Base-by-base conservation (phyloP, 2,113 vertebrate genomes). In the Coptodon bakossiorum region DNA sequence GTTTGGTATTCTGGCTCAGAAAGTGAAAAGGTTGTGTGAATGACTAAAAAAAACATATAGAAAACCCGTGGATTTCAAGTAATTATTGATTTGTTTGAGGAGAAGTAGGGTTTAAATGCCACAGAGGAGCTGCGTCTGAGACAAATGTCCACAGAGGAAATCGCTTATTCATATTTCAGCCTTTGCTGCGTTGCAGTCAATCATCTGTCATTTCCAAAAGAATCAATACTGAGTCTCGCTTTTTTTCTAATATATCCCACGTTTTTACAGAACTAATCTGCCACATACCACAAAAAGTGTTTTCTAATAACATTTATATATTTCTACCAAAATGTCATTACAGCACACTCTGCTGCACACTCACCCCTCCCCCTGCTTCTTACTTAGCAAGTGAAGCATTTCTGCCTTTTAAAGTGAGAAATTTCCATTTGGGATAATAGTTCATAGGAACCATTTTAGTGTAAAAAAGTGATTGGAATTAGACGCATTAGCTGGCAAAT, bases 51-150 rank as follows among this genome's bases (percentile, higher is more conserved):
- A 88, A 38, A 53, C 27, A 14, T 59, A 52, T 14, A 80, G 63
- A 88, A 90, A 91, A 88, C 38, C 59, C 56, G 85, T 86, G 81
- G 85, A 90, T 89, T 88, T 92, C 81, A 89, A 93, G 89, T 93
- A 87, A 85, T 90, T 95, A 96, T 96, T 83, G 95, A 96, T 96
- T 94, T 89, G 87, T 88, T 27, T 59, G 83, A 57, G 56, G 82
- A 90, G 87, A 95, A 94, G 86, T 89, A 89, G 80, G 90, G 87
- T 91, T 94, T 90, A 91, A 95, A 96, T 94, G 95, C 85, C 93
- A 89, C n/a, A 56, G 56, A 86, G 83, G 87, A 88, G 90, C 90
- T 31, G 27, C 76, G 6, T 73, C 17, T 34, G 91, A 93, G 94
- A 94, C 86, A 76, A 95, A 94, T 89, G 88, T 88, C 89, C 59